A percentile compares a stretch with the other conserved stretches of the same genome.
Evolutionary conservation across 2,888 invertebrate species (phyloP).

Genomic region (Endotricha flammealis): DNA sequence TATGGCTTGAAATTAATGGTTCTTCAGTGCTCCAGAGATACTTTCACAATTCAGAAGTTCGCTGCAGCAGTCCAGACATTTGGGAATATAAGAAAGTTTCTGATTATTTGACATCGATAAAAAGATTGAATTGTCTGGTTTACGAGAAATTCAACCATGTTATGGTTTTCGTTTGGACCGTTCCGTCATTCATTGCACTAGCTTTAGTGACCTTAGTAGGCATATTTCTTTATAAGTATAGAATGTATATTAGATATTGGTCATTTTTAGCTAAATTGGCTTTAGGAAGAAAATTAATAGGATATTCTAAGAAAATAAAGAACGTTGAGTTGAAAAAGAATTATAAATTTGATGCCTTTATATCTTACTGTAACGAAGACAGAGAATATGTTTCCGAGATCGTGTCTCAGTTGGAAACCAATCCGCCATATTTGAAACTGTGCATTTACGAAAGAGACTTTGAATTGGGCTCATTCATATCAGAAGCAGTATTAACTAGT

Average conservation of each 20-base stretch:
- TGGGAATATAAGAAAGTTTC: constrained; percentile 64
- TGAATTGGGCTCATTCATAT: constrained; percentile 80
- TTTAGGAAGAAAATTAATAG: constrained; percentile 57
- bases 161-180: constrained; percentile 61
- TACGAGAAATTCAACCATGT: constrained; percentile 55
- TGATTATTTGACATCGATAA: constrained; percentile 59
- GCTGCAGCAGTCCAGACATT: constrained; percentile 62
- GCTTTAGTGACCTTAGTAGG: constrained; percentile 42
- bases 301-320: constrained; percentile 30
- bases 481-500: constrained; percentile 81
- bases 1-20: constrained; percentile 60
- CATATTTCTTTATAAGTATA: constrained; percentile 51
- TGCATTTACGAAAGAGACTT: constrained; percentile 85
- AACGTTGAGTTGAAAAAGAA: constrained; percentile 29
- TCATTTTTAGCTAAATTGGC: constrained; percentile 75
- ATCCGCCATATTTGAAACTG: constrained; percentile 78
- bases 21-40: constrained; percentile 44
- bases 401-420: constrained; percentile 78
- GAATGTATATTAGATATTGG: constrained; percentile 76
- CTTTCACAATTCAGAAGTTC: constrained; percentile 50
- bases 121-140: constrained; percentile 53
- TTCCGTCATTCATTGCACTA: constrained; percentile 53
- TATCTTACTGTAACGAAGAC: constrained; percentile 80
- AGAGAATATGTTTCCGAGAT: constrained; percentile 80
- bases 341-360: constrained; percentile 79